Base-by-base conservation (phyloP, 1,140 invertebrate species). In the Drosophila sechellia region DNA sequence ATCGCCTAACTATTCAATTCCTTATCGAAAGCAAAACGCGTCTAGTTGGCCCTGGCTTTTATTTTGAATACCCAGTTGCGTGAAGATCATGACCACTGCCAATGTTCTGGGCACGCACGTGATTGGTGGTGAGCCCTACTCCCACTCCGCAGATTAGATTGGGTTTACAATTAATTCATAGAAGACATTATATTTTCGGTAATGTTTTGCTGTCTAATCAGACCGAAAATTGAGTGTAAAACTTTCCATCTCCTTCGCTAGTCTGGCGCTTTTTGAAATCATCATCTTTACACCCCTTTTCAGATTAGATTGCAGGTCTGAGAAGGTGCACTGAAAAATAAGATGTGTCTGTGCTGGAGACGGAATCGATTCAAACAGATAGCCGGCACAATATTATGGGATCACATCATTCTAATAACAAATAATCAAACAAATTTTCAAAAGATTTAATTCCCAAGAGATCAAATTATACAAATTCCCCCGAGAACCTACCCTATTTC, bases 261-360 rank as follows among this genome's bases (percentile, higher is more conserved):
- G 48, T 50, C 48, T 50, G 25, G n/a, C n/a, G 10, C 40, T 25
- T 39, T 50, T 39, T 11, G 31, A 27, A 5, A 25, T 25, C 17
- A 15, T 31, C n/a, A 52, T 60, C 35, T 22, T 40, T 27, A 39
- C 20, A 40, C 17, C 34, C 17, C 20, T 39, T 20, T 25, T 37
- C 13, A 58, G 56, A 58, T 58, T 48, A 63, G 59, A 63, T 54
- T 53, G 27, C 8, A 20, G 0, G 17, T 22, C 10, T 17, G 52
- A 27, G 34, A 35, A 1, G 10, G 0, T 35, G 31, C 49, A 52
- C 31, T 20, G 49, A 34, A 52, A 34, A 52, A 52, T 8, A 10
- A 10, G 31, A 31, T 31, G 31, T 6, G 6, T 8, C 31, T 31
- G 31, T 31, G 27, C 6, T 31, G 2, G 27, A 31, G 6, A 31